A percentile compares a stretch with the other conserved stretches of the same genome.
phyloP scores from a whole-genome alignment of 2,113 vertebrate species.

The Sceloporus undulatus region DNA sequence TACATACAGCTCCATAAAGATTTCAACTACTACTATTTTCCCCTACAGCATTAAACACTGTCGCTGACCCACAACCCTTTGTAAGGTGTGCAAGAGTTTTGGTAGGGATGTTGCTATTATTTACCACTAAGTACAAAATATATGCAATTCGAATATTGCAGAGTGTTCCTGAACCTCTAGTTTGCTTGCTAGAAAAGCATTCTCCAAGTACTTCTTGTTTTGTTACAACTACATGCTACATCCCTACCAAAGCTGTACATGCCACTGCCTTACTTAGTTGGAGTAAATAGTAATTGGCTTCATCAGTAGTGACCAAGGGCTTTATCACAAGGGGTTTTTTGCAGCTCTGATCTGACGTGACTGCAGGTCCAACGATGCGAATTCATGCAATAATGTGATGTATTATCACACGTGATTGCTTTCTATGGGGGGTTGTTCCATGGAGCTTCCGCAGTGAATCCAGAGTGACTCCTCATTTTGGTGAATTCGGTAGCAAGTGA shows the following conservation, averaged over 20 bases:
- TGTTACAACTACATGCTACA: background rate
- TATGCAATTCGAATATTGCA: background rate
- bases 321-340: too few relatives aligned
- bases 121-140: background rate
- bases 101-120: too few relatives aligned
- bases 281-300: background rate
- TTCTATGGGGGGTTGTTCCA: too few relatives aligned
- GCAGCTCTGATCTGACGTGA: too few relatives aligned
- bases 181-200: background rate
- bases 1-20: background rate
- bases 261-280: background rate
- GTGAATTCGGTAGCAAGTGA: too few relatives aligned
- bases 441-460: too few relatives aligned
- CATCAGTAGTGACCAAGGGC: background rate
- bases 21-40: constrained; percentile 5
- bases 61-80: background rate
- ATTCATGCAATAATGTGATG: too few relatives aligned
- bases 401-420: too few relatives aligned
- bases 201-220: background rate
- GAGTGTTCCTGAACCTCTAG: too few relatives aligned
- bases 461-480: too few relatives aligned
- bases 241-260: background rate
- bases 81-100: background rate
- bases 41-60: background rate
- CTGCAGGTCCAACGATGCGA: too few relatives aligned